Evolutionary conservation across 1,140 invertebrate species (phyloP).

Genomic region (Goniozus legneri): DNA sequence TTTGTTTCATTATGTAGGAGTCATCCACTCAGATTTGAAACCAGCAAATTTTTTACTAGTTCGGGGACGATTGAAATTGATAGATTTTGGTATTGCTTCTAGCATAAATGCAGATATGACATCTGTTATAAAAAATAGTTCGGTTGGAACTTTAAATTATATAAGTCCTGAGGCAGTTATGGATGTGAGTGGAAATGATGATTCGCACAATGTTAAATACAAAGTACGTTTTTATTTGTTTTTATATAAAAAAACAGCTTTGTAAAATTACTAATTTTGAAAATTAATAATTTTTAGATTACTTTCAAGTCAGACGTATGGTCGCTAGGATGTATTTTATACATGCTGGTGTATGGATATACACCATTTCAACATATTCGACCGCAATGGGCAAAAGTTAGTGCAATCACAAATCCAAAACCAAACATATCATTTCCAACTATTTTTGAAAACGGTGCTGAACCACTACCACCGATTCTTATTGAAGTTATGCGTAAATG

Average conservation of each 20-base stretch:
- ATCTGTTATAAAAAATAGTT: slow-evolving; percentile 78
- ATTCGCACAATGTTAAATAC: slow-evolving; percentile 48
- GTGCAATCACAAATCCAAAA: slow-evolving; percentile 76
- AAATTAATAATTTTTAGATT: slow-evolving; percentile 60
- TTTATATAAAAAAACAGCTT: slow-evolving; percentile 2
- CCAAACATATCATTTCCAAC: slow-evolving; percentile 72
- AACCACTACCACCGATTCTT: slow-evolving; percentile 50
- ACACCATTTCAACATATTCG: slow-evolving; percentile 88
- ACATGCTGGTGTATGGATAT: slow-evolving; percentile 84
- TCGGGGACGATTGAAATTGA: slow-evolving; percentile 83
- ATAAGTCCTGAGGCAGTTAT: slow-evolving; percentile 92
- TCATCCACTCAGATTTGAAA: slow-evolving; percentile 95
- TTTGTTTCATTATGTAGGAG: slow-evolving; percentile 61
- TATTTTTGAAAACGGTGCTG: slow-evolving; percentile 36
- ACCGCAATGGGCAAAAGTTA: slow-evolving; percentile 72
- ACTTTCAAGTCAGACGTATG: slow-evolving; percentile 93
- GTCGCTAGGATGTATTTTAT: slow-evolving; percentile 96
- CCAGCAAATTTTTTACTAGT: slow-evolving; percentile 95
- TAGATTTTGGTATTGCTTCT: slow-evolving; percentile 98
- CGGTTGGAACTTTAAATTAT: slow-evolving; percentile 89
- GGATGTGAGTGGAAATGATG: slow-evolving; percentile 49
- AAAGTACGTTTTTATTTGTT: slow-evolving; percentile 28
- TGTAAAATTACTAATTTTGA: not conserved
- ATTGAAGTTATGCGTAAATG: slow-evolving; percentile 65
- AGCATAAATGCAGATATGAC: slow-evolving; percentile 85